Conservation (phyloP, 2,888 invertebrate species). For the Geotrupes spiniger region DNA sequence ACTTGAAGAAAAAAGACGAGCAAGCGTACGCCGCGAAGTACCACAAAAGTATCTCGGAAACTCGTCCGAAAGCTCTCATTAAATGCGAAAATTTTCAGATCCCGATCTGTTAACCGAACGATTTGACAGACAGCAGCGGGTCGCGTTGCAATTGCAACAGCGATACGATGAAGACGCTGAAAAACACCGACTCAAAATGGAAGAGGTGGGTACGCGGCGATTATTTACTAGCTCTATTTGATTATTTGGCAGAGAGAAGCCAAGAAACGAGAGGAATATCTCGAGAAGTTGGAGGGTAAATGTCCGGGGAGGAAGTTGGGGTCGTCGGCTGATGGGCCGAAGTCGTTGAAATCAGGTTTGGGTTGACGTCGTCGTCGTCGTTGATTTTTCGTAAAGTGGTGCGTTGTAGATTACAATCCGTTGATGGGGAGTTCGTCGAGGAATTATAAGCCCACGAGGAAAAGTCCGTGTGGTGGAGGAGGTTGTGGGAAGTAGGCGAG, state of each 20-base stretch:
- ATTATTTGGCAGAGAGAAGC: conserved; percentile 45
- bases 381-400: no score
- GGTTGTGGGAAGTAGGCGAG: conserved; percentile 45
- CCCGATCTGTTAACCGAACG: conserved; percentile 47
- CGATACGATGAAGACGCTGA: conserved; percentile 44
- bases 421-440: conserved; percentile 42
- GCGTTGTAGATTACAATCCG: conserved; percentile 47
- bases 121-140: conserved; percentile 44
- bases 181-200: conserved; percentile 40
- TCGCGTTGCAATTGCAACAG: conserved; percentile 49
- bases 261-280: conserved; percentile 37
- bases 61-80: no score
- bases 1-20: conserved; percentile 43
- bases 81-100: no score
- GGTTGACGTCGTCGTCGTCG: no score
- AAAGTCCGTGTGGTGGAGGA: conserved; percentile 44
- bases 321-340: conserved; percentile 11
- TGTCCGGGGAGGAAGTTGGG: conserved; percentile 38
- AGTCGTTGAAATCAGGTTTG: conserved; percentile 24
- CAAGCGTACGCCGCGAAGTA: conserved; percentile 49
- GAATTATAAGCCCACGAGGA: conserved; percentile 43
- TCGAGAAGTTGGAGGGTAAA: conserved; percentile 28
- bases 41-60: conserved; percentile 53
- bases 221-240: no score
- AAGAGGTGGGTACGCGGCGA: no score